A percentile compares a stretch with the other conserved stretches of the same genome.
phyloP scores from a whole-genome alignment of 2,797 vertebrate species.

The Philypnodon macrostomus region DNA sequence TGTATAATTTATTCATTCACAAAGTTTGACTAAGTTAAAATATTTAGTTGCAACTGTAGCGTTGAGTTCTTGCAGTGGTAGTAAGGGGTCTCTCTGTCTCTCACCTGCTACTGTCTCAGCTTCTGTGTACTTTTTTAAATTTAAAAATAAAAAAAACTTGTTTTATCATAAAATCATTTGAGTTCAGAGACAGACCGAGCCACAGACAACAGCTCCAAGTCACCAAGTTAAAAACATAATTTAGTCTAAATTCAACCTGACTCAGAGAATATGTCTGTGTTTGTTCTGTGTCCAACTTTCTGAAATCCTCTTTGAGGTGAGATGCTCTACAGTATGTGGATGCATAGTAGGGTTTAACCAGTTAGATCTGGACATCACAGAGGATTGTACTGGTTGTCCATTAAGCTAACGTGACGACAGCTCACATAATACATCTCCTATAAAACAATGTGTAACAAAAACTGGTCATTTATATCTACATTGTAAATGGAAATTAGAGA shows the following conservation, averaged over 20 bases:
- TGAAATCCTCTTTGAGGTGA: constrained; percentile 30
- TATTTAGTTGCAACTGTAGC: too few species aligned
- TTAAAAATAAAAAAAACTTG: too few species aligned
- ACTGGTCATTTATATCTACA: too few species aligned
- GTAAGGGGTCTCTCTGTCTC: constrained; percentile 26
- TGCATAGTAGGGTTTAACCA: background rate
- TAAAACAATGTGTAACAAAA: too few species aligned
- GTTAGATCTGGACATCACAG: constrained; percentile 4
- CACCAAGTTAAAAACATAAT: background rate
- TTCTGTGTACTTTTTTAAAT: too few species aligned
- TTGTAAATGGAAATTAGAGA: too few species aligned
- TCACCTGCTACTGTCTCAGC: constrained; percentile 24
- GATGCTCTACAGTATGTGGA: background rate
- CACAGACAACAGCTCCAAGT: constrained; percentile 45
- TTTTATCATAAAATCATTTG: constrained; percentile 41
- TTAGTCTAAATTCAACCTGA: background rate
- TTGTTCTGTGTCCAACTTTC: constrained; percentile 27
- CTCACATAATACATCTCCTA: too few species aligned
- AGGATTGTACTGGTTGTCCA: background rate
- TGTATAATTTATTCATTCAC: too few species aligned
- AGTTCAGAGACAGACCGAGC: constrained; percentile 43
- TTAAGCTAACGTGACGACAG: too few species aligned
- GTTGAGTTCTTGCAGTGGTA: background rate
- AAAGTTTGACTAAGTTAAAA: too few species aligned
- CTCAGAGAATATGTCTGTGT: constrained; percentile 29